phyloP scores from a whole-genome alignment of 2,888 invertebrate genomes.

The Drosophila cognata region DNA sequence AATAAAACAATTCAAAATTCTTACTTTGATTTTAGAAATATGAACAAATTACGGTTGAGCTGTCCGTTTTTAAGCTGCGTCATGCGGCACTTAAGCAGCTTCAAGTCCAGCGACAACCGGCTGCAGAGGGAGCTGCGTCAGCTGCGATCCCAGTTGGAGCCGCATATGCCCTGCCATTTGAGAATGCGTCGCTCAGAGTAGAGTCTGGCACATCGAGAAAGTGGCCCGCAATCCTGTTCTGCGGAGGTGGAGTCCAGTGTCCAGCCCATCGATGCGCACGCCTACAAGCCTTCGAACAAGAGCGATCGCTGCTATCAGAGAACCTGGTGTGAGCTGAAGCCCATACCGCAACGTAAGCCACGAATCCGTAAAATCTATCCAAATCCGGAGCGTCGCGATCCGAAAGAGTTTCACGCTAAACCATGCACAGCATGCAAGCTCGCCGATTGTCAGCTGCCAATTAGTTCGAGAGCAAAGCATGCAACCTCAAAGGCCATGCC shows the following conservation, averaged over 20 bases:
- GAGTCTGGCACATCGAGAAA: background rate
- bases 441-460: background rate
- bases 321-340: conserved; percentile 46
- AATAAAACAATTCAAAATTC: conserved; percentile 13
- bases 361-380: conserved; percentile 32
- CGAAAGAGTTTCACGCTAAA: background rate
- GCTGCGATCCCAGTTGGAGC: background rate
- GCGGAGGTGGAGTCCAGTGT: background rate
- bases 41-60: background rate
- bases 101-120: background rate
- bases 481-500: conserved; percentile 10
- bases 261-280: conserved; percentile 22
- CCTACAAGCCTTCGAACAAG: conserved; percentile 49
- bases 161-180: conserved; percentile 21
- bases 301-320: conserved; percentile 34
- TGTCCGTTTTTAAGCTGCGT: background rate
- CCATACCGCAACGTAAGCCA: background rate
- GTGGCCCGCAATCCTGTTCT: conserved; percentile 17
- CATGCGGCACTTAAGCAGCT: background rate
- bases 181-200: conserved; percentile 23
- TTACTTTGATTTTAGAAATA: background rate
- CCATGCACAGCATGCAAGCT: conserved; percentile 12
- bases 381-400: conserved; percentile 19
- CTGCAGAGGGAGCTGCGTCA: background rate
- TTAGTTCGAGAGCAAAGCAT: conserved; percentile 2